Conservation (phyloP, 2,888 invertebrate genomes). For the Hartigia nigra region DNA sequence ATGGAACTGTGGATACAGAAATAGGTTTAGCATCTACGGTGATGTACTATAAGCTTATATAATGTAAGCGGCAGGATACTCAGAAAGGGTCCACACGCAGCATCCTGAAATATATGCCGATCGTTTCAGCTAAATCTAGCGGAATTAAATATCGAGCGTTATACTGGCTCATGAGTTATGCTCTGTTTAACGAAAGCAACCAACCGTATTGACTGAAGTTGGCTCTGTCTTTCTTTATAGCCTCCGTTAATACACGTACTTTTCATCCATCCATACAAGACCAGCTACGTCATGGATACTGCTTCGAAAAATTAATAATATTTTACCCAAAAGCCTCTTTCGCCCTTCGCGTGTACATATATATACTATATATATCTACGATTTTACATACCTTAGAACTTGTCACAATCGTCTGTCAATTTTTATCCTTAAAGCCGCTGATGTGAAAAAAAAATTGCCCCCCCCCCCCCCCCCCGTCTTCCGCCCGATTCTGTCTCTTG, state of each 20-base stretch:
- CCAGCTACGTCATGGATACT: background rate
- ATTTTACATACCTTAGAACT: background rate
- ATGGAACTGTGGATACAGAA: background rate
- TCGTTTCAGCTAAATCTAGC: constrained; percentile 42
- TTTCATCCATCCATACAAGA: background rate
- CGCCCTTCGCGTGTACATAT: no score
- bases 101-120: background rate
- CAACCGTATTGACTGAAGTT: background rate
- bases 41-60: background rate
- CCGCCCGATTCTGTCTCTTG: background rate
- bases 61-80: background rate
- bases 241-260: background rate
- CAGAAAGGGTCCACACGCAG: background rate
- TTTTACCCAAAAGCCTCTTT: background rate
- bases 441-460: background rate
- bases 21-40: background rate
- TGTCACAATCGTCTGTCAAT: background rate
- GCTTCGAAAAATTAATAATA: background rate
- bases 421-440: background rate
- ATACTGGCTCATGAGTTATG: constrained; percentile 20
- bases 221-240: background rate
- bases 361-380: no score
- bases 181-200: constrained; percentile 19
- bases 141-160: constrained; percentile 40
- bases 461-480: background rate